Percentiles rank a stretch among this genome's conserved stretches.
Conservation (phyloP, 2,113 vertebrate genomes). For the Corydoras maculifer region DNA sequence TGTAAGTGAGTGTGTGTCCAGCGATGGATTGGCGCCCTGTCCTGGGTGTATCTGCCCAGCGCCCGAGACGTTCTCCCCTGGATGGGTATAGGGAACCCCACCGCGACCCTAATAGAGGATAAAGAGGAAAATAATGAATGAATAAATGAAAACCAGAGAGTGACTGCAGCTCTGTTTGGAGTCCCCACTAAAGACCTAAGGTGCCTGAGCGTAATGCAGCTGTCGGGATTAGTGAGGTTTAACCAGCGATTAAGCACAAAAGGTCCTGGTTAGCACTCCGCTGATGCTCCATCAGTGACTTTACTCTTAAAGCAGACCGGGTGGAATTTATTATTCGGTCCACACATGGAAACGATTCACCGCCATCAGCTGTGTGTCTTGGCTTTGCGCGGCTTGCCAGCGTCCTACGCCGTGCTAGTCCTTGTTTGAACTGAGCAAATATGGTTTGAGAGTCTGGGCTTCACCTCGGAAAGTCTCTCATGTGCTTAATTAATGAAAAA, state of each 20-base stretch:
- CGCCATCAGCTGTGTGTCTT: not conserved
- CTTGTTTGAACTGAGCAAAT: conserved; percentile 21
- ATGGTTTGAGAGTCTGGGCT: conserved; percentile 19
- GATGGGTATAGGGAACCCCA: too few relatives aligned
- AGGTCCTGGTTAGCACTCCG: conserved; percentile 23
- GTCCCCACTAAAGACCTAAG: conserved; percentile 14
- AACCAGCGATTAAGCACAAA: conserved; percentile 20
- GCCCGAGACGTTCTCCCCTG: too few relatives aligned
- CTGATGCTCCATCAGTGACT: conserved; percentile 24
- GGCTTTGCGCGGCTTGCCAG: conserved; percentile 1
- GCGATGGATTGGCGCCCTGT: too few relatives aligned
- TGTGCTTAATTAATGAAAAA: conserved; percentile 31
- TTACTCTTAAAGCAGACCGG: not conserved
- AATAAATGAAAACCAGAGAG: not conserved
- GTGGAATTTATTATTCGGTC: not conserved
- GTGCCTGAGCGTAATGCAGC: conserved; percentile 18
- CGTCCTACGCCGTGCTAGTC: not conserved
- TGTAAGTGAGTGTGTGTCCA: too few relatives aligned
- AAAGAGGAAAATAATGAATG: too few relatives aligned
- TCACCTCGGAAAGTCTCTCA: conserved; percentile 23
- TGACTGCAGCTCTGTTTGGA: conserved; percentile 22
- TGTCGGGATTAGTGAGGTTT: conserved; percentile 25
- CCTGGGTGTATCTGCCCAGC: too few relatives aligned
- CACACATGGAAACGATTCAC: conserved; percentile 20
- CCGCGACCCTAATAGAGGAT: too few relatives aligned